These are phyloP conservation scores for Gymnobelideus leadbeateri DNA, from an alignment of 2,113 vertebrate genomes.

Conservation along the genomic window DNA sequence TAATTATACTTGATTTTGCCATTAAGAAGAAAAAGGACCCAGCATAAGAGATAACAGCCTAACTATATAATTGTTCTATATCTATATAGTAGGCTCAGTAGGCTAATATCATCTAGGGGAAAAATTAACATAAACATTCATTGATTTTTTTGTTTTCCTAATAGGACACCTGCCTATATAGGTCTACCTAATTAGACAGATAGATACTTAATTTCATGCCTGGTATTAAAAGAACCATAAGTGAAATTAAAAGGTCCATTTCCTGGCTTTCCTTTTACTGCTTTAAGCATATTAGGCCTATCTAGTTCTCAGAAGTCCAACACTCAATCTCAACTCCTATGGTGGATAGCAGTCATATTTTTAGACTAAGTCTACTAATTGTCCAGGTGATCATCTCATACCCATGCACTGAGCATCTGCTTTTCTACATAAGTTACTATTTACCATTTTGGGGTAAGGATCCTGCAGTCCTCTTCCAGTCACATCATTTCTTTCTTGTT, in stretches of 20 bases:
- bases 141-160: constrained; percentile 74
- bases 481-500: background rate
- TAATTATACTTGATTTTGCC: constrained; percentile 72
- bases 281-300: background rate
- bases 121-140: constrained; percentile 70
- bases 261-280: constrained; percentile 53
- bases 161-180: constrained; percentile 68
- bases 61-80: constrained; percentile 65
- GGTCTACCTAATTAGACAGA: constrained; percentile 61
- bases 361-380: background rate
- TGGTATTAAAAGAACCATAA: constrained; percentile 53
- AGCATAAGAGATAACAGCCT: constrained; percentile 58
- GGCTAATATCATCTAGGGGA: constrained; percentile 62
- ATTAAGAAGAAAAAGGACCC: constrained; percentile 45
- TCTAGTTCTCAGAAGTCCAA: background rate
- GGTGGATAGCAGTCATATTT: background rate
- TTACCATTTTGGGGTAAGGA: background rate
- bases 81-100: constrained; percentile 65
- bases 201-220: constrained; percentile 34
- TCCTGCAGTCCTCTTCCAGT: background rate
- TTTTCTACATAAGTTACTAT: background rate
- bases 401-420: background rate
- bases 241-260: constrained; percentile 67
- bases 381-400: background rate
- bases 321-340: background rate